These are phyloP conservation scores for Cyphomyrus plagiostoma DNA, from an alignment of 2,113 vertebrate species.

Conservation along the genomic window DNA sequence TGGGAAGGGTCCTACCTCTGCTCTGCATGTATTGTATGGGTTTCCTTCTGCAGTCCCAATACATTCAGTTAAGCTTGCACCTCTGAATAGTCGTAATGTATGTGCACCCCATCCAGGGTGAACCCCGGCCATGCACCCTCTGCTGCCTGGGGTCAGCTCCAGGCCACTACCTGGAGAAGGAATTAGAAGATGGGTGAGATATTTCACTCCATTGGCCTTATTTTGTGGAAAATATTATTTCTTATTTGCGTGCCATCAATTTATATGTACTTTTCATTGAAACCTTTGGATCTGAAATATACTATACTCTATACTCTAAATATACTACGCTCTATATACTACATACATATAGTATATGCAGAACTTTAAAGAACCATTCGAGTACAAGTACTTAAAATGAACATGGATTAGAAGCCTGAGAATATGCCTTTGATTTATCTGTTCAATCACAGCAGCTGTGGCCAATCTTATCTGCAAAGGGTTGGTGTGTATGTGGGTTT, in stretches of 20 bases:
- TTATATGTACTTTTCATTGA: not conserved
- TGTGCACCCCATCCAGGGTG: not conserved
- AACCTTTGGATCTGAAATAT: not conserved
- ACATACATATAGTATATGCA: not conserved
- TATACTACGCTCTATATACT: not conserved
- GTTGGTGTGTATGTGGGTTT: no score
- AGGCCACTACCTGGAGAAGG: not conserved
- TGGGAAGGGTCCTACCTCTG: not conserved
- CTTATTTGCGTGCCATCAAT: not conserved
- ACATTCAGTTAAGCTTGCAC: not conserved
- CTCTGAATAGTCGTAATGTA: not conserved
- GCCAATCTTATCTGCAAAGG: no score
- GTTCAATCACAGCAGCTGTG: not conserved
- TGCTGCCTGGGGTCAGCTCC: not conserved
- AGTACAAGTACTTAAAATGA: not conserved
- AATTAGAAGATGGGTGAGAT: not conserved
- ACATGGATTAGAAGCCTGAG: no score
- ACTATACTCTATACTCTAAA: not conserved
- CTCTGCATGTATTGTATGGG: not conserved
- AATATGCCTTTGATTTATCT: not conserved
- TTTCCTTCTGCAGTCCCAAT: not conserved
- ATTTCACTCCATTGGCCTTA: not conserved
- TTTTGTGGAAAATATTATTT: not conserved
- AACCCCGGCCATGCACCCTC: not conserved
- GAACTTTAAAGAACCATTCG: not conserved